These are phyloP conservation scores for Aratinga solstitialis DNA, from an alignment of 2,797 vertebrate genomes.

Conservation along the genomic window DNA sequence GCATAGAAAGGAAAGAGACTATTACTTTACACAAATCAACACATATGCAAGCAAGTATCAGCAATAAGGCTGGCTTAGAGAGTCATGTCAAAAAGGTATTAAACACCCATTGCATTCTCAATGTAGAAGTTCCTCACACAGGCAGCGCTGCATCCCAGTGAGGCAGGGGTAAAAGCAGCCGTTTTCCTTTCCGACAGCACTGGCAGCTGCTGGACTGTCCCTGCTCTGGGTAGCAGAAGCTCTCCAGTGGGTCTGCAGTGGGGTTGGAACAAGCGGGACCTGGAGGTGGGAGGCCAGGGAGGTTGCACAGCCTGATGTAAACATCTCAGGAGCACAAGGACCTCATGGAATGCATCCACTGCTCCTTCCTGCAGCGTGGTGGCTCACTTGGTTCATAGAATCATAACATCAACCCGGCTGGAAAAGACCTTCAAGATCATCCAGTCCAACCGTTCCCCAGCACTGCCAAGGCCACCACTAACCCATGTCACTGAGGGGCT, in stretches of 20 bases:
- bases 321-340: neutral
- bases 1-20: neutral
- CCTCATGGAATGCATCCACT: rapidly evolving
- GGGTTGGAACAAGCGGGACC: neutral
- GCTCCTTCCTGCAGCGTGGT: neutral
- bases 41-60: neutral
- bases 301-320: neutral
- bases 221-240: rapidly evolving
- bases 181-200: neutral
- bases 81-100: neutral
- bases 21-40: neutral
- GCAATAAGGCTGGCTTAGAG: neutral
- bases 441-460: neutral
- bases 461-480: neutral
- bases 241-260: neutral
- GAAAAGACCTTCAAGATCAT: neutral
- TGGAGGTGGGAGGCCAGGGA: neutral
- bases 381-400: neutral
- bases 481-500: neutral
- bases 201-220: neutral
- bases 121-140: neutral
- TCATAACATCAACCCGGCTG: neutral
- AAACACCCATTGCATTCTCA: neutral
- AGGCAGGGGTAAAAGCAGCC: neutral
- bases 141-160: rapidly evolving